Evolutionary conservation across 2,113 vertebrate species (phyloP), one percentile per base, ranked within the genome.

Genomic region (Campylorhamphus procurvoides): DNA sequence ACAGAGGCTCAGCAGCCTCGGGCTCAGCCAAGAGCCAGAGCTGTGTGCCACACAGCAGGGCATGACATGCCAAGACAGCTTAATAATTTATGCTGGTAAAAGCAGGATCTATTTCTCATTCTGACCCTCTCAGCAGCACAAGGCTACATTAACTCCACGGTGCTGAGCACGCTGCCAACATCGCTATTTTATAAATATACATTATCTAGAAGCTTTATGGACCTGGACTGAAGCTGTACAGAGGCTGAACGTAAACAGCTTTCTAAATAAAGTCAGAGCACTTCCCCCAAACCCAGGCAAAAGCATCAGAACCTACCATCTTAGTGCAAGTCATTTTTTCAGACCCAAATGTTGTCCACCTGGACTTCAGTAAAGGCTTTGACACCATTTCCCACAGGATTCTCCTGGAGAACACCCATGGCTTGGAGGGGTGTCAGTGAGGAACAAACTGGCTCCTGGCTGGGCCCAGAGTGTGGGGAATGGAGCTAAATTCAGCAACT

Each of bases 31-130:
- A 71, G 66, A 90, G 71, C 77, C 4, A 4, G 29, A 91, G 69
- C 56, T 9, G n/a, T 39, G 84, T 87, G 84, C 86, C 93, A 94
- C 47, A 9, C 52, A 50, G 29, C 47, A 25, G 25, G 2, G 31
- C 18, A 24, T 10, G 55, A 60, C 63, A 47, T 11, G 68, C 86
- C 76, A 87, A 84, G 69, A 52, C 27, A 89, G 44, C 50, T 95
- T 81, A 94, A 94, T 96, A 92, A 94, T 85, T 92, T 28, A 95
- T 73, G 53, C 4, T 33, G 62, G 87, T 93, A 95, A 96, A 89
- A 93, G 89, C 80, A 89, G 66, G 52, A 89, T 91, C 93, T 52
- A 62, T 53, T 93, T 84, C 93, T 92, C n/a, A 0, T 72, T 49
- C 89, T 14, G 25, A 62, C 28, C 71, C 56, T 74, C 80, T 81